phyloP scores from a whole-genome alignment of 2,113 vertebrate species.

The Syrmaticus mikado region DNA sequence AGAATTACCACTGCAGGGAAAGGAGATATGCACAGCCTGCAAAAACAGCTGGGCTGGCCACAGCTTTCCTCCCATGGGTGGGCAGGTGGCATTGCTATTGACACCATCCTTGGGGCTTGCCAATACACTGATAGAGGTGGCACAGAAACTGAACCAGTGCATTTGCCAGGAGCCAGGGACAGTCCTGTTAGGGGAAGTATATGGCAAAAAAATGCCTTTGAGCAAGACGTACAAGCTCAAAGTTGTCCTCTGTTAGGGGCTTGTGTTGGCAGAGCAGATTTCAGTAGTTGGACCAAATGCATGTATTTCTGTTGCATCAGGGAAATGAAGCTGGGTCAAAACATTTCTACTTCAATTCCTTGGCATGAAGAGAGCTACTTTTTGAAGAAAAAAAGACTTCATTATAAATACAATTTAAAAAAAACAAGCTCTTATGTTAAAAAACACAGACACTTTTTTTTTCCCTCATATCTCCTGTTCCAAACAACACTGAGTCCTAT shows the following conservation, averaged over 20 bases:
- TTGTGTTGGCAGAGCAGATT: neutral
- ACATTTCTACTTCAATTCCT: neutral
- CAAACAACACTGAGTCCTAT: neutral
- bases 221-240: neutral
- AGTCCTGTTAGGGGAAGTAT: neutral
- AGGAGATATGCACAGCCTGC: neutral
- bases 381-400: neutral
- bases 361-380: neutral
- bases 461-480: neutral
- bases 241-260: neutral
- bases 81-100: neutral
- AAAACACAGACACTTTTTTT: neutral
- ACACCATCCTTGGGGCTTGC: neutral
- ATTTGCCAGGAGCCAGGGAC: neutral
- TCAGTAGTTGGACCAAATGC: neutral
- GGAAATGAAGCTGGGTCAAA: neutral
- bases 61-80: neutral
- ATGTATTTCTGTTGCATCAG: neutral
- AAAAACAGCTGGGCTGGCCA: neutral
- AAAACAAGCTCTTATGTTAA: neutral
- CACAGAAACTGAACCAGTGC: neutral
- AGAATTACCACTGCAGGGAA: neutral
- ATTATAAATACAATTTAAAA: neutral
- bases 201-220: neutral
- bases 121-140: rapidly evolving